phyloP scores from a whole-genome alignment of 2,113 vertebrate species.

The Oreochromis tanganicae region DNA sequence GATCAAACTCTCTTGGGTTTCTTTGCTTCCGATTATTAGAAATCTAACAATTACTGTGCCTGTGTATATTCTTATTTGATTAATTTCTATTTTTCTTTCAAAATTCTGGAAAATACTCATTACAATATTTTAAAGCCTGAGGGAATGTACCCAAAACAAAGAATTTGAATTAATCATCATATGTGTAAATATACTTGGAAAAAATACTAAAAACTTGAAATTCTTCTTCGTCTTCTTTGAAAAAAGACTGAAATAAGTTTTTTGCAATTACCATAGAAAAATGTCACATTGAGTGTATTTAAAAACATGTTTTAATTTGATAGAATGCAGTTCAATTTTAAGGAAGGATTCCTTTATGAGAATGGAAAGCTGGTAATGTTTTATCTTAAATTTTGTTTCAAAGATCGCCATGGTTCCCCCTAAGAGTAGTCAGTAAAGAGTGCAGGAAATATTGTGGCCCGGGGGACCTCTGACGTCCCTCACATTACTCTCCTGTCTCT shows the following conservation, averaged over 20 bases:
- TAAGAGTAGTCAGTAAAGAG: neutral
- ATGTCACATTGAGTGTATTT: neutral
- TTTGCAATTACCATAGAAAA: neutral
- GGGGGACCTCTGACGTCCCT: neutral
- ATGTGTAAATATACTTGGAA: neutral
- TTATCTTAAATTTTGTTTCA: neutral
- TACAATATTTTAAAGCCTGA: neutral
- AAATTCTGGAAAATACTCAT: neutral
- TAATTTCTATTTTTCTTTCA: neutral
- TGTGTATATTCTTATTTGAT: neutral
- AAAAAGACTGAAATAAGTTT: neutral
- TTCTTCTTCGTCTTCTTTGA: neutral
- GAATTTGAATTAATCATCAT: neutral
- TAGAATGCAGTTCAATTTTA: neutral
- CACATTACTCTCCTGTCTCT: neutral
- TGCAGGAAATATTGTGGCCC: neutral
- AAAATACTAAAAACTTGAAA: neutral
- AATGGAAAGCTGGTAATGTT: neutral
- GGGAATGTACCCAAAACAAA: neutral
- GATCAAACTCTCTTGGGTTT: neutral
- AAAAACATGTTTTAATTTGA: neutral
- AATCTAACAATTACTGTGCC: neutral
- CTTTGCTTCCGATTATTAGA: neutral
- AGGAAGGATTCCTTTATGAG: neutral
- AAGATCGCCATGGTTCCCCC: fast-evolving